These are phyloP conservation scores for Esox niger DNA, from an alignment of 2,113 vertebrate species.

Conservation along the genomic window DNA sequence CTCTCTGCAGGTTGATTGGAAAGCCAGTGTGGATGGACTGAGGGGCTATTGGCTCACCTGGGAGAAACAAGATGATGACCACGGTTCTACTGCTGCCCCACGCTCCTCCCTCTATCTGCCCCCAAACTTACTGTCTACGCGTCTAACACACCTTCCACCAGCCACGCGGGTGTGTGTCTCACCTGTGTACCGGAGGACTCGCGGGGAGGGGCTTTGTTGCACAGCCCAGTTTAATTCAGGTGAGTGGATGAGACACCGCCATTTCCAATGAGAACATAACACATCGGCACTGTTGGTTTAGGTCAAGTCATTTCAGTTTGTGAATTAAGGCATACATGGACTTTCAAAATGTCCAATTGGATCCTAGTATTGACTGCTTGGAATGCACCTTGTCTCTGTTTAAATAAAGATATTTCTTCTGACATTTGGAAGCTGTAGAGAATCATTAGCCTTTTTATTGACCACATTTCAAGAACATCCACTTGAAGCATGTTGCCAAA, in stretches of 20 bases:
- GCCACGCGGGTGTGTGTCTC: conserved; percentile 75
- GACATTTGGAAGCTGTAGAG: too few species aligned
- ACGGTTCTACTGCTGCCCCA: conserved; percentile 16
- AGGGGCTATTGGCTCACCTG: conserved; percentile 83
- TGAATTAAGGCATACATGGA: too few species aligned
- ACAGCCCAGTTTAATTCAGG: conserved; percentile 67
- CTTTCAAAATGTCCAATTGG: too few species aligned
- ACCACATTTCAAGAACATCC: too few species aligned
- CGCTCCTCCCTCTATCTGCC: conserved; percentile 65
- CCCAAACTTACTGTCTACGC: conserved; percentile 68
- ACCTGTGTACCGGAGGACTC: conserved; percentile 72
- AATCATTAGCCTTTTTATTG: too few species aligned
- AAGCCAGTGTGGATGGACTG: conserved; percentile 53
- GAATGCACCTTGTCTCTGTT: too few species aligned
- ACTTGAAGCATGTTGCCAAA: too few species aligned
- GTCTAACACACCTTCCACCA: conserved; percentile 68
- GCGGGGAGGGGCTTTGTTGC: conserved; percentile 77
- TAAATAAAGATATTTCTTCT: too few species aligned
- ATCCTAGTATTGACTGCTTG: too few species aligned
- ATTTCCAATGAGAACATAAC: background rate
- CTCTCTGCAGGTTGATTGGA: conserved; percentile 80
- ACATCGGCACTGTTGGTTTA: too few species aligned
- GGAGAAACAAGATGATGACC: conserved; percentile 52
- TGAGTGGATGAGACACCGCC: conserved; percentile 37
- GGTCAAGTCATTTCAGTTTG: too few species aligned